These are phyloP conservation scores for Scolopax mira DNA, from an alignment of 2,113 vertebrate species.

Conservation along the genomic window DNA sequence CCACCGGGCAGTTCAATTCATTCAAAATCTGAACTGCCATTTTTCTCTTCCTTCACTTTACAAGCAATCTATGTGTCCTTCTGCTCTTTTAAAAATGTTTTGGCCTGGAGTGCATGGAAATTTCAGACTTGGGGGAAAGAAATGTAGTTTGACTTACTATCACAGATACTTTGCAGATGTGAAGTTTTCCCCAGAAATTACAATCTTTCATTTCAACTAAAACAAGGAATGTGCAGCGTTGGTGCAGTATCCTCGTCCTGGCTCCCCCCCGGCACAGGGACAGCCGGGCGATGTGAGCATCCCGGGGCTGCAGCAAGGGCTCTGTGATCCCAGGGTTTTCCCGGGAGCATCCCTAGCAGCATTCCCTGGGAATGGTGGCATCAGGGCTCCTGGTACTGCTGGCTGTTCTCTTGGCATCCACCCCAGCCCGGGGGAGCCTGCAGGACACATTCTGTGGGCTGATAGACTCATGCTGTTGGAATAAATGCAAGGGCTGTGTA, in stretches of 20 bases:
- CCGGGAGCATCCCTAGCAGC: background rate
- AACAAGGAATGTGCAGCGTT: accelerated
- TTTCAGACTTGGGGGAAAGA: background rate
- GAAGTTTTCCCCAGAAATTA: background rate
- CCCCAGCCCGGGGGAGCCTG: background rate
- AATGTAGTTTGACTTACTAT: background rate
- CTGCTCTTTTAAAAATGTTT: background rate
- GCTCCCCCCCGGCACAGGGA: background rate
- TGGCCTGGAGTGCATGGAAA: background rate
- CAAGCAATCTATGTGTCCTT: background rate
- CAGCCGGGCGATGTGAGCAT: background rate
- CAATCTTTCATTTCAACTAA: background rate
- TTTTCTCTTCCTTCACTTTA: slow-evolving; percentile 39
- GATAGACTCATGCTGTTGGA: background rate
- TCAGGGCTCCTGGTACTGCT: background rate
- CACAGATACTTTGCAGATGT: background rate
- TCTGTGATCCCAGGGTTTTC: background rate
- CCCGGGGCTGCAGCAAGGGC: background rate
- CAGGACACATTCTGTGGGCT: background rate
- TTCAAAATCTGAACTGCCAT: background rate
- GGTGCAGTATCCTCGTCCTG: accelerated
- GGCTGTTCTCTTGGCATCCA: background rate
- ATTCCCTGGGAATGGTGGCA: background rate
- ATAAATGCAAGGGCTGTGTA: background rate
- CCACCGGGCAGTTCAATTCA: background rate